Evolutionary conservation across 2,888 invertebrate genomes (phyloP).

Genomic region (Escarpia spicata): DNA sequence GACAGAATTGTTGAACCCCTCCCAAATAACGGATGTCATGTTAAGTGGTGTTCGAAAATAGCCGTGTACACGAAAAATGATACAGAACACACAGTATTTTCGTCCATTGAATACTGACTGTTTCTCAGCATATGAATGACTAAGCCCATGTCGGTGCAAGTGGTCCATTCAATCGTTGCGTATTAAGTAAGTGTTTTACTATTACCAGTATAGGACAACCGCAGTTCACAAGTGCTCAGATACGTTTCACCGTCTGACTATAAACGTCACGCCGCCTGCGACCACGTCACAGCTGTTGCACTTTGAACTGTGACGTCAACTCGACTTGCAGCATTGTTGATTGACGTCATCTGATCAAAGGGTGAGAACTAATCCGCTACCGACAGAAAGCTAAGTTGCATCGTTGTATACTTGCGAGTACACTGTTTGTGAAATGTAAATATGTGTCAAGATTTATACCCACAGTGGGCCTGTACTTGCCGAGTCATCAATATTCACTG

Average conservation of each 20-base stretch:
- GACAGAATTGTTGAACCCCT: neutral
- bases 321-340: neutral
- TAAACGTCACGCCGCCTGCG: neutral
- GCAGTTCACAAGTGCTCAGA: neutral
- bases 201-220: neutral
- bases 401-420: neutral
- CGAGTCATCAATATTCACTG: neutral
- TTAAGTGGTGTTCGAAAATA: neutral
- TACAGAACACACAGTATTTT: neutral
- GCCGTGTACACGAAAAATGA: neutral
- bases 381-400: neutral
- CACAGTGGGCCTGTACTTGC: neutral
- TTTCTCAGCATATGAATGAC: neutral
- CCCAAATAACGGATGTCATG: neutral
- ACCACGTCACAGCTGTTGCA: neutral
- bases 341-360: slow-evolving; percentile 10
- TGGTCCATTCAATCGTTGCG: neutral
- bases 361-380: neutral
- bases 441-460: neutral
- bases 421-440: neutral
- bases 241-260: neutral
- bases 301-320: slow-evolving; percentile 16
- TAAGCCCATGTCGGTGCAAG: neutral
- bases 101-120: neutral
- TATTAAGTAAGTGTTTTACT: neutral